These are phyloP conservation scores for Ganaspis sp. DNA, from an alignment of 1,140 invertebrate genomes.

Conservation along the genomic window DNA sequence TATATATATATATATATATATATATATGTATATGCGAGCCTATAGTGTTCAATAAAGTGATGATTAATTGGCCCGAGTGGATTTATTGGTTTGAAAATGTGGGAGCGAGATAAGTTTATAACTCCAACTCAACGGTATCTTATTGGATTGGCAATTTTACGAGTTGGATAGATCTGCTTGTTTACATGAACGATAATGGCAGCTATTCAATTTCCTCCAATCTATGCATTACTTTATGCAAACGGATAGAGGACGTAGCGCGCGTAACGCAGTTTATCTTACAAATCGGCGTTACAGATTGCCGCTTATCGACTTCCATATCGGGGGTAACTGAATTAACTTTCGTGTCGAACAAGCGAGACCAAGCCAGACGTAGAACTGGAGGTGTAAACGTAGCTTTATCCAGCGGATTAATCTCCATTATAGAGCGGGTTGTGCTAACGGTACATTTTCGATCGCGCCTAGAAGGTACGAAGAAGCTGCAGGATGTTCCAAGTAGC, in stretches of 20 bases:
- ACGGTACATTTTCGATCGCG: conserved; percentile 69
- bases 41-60: too few relatives aligned
- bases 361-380: conserved; percentile 47
- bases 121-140: conserved; percentile 30
- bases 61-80: too few relatives aligned
- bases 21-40: too few relatives aligned
- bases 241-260: conserved; percentile 33
- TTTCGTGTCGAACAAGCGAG: conserved; percentile 42
- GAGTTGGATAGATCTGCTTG: conserved; percentile 36
- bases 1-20: too few relatives aligned
- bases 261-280: conserved; percentile 39
- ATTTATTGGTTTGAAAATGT: too few relatives aligned
- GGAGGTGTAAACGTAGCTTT: conserved; percentile 60
- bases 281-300: conserved; percentile 55
- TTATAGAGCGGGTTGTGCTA: conserved; percentile 66
- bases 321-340: conserved; percentile 59
- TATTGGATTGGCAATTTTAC: conserved; percentile 34
- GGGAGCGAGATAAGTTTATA: neutral
- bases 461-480: conserved; percentile 52
- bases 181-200: conserved; percentile 24
- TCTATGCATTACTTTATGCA: conserved; percentile 32
- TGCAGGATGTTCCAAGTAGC: conserved; percentile 47
- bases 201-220: conserved; percentile 13
- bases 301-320: conserved; percentile 54
- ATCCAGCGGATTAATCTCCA: conserved; percentile 71